A percentile compares a stretch with the other conserved stretches of the same genome.
Conservation (phyloP, 2,113 vertebrate genomes). For the Menura novaehollandiae region DNA sequence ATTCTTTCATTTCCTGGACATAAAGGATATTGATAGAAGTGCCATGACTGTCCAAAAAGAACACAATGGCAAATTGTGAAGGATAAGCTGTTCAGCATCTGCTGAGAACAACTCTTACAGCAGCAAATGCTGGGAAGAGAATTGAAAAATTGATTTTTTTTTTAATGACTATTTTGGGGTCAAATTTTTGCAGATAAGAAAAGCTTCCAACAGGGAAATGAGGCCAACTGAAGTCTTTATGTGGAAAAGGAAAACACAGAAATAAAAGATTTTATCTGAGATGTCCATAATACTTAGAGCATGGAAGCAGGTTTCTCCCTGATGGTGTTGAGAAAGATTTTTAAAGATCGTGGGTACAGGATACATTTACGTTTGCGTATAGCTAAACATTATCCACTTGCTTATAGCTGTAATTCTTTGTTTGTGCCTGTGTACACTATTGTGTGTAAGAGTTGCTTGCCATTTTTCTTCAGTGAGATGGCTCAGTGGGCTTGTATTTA, state of each 20-base stretch:
- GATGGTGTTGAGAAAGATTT: neutral
- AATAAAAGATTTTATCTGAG: neutral
- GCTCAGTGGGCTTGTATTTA: neutral
- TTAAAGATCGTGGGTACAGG: neutral
- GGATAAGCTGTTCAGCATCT: neutral
- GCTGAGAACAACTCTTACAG: neutral
- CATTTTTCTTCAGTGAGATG: neutral
- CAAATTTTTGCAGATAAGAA: neutral
- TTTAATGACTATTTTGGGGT: neutral
- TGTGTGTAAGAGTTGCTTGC: neutral
- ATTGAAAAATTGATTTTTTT: neutral
- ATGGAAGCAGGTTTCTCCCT: neutral
- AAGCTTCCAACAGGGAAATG: neutral
- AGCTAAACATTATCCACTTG: neutral
- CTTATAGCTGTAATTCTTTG: neutral
- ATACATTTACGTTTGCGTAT: neutral
- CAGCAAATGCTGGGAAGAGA: neutral
- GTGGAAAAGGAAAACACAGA: neutral
- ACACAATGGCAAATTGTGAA: neutral
- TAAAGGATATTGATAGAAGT: neutral
- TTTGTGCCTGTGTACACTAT: neutral
- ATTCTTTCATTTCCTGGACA: neutral
- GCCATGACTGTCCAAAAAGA: neutral
- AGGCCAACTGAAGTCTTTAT: neutral
- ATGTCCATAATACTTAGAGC: neutral